Evolutionary conservation across 1,140 invertebrate genomes (phyloP).

Genomic region (Arctopsyche grandis): DNA sequence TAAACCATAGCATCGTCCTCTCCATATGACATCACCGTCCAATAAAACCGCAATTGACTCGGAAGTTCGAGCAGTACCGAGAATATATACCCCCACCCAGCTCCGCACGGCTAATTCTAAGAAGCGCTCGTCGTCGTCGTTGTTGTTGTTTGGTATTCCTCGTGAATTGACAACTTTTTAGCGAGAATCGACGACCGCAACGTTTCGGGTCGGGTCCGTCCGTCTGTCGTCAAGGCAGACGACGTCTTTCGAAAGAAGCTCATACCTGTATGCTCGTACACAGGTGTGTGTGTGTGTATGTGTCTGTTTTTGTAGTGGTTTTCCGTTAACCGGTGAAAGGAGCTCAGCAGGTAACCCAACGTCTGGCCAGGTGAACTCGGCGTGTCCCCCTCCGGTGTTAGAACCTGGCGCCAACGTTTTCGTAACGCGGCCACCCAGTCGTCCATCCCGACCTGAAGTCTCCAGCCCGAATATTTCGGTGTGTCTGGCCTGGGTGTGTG

Average conservation of each 20-base stretch:
- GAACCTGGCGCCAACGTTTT: constrained; percentile 21
- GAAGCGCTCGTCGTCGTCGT: not conserved
- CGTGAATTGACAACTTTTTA: not conserved
- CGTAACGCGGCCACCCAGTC: not conserved
- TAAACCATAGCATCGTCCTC: not conserved
- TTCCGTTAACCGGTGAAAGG: constrained; percentile 26
- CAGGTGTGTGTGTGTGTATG: not conserved
- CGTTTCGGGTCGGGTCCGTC: too few species aligned
- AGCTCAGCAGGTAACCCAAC: constrained; percentile 22
- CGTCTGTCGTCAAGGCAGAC: constrained; percentile 13
- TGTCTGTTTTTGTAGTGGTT: not conserved
- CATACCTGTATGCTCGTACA: not conserved
- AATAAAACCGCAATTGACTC: constrained; percentile 26
- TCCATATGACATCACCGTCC: constrained; percentile 10
- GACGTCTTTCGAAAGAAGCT: not conserved
- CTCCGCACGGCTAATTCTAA: not conserved
- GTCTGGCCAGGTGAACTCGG: constrained; percentile 16
- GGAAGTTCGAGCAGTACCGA: not conserved
- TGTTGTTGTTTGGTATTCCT: not conserved
- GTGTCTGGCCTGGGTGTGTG: not conserved
- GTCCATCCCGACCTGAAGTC: not conserved
- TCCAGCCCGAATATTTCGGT: not conserved
- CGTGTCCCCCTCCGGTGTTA: not conserved
- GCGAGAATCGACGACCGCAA: not conserved
- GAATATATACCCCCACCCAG: not conserved